These are phyloP conservation scores for Amphipoea lucens DNA, from an alignment of 2,888 invertebrate species.

Conservation along the genomic window DNA sequence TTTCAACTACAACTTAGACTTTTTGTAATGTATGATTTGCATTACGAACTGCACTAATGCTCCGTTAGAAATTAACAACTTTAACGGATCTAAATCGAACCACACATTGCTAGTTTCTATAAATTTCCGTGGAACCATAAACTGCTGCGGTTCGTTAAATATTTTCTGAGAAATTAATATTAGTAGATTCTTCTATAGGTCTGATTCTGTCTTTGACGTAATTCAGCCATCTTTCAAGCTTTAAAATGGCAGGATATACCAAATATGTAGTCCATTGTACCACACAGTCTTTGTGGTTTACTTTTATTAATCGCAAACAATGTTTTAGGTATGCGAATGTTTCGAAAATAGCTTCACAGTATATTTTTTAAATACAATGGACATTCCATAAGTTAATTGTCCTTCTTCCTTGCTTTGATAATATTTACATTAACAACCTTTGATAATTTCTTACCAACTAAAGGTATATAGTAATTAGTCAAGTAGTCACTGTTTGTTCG, in stretches of 20 bases:
- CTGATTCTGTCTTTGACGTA: constrained; percentile 1
- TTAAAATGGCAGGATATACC: not conserved
- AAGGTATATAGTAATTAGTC: not conserved
- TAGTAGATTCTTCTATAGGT: not conserved
- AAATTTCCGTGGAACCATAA: constrained; percentile 24
- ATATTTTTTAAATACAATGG: constrained; percentile 16
- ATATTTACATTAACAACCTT: not conserved
- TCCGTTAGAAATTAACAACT: constrained; percentile 42
- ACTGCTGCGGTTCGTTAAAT: constrained; percentile 2
- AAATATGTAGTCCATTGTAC: constrained; percentile 11
- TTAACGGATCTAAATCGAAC: constrained; percentile 14
- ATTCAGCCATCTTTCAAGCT: not conserved
- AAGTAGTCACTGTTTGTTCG: not conserved
- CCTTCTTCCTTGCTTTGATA: not conserved
- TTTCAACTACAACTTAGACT: not conserved
- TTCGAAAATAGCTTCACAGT: constrained; percentile 18
- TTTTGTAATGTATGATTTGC: not conserved
- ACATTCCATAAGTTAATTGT: not conserved
- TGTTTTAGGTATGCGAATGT: constrained; percentile 14
- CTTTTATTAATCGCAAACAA: constrained; percentile 24
- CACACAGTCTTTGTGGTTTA: not conserved
- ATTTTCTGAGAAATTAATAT: constrained; percentile 6
- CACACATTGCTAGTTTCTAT: constrained; percentile 15
- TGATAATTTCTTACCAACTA: not conserved
- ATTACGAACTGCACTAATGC: constrained; percentile 3